These are phyloP conservation scores for Nothura maculosa DNA, from an alignment of 2,797 vertebrate genomes.

Conservation along the genomic window DNA sequence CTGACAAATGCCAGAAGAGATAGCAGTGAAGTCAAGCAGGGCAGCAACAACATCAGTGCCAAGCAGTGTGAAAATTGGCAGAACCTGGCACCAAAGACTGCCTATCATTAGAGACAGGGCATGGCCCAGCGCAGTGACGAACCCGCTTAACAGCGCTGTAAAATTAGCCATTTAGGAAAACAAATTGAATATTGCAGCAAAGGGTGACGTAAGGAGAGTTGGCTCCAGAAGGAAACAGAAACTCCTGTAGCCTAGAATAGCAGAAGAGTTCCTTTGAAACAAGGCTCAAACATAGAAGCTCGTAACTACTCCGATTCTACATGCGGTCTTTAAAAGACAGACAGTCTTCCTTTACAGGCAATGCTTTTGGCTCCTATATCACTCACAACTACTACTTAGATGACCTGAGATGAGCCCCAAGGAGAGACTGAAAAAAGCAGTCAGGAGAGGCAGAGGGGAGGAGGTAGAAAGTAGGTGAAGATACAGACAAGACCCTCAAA, in stretches of 20 bases:
- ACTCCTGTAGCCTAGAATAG: slow-evolving; percentile 76
- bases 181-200: slow-evolving; percentile 80
- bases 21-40: slow-evolving; percentile 70
- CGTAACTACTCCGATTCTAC: slow-evolving; percentile 72
- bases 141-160: slow-evolving; percentile 79
- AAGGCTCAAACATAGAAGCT: slow-evolving; percentile 59
- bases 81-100: slow-evolving; percentile 65
- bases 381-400: not conserved
- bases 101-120: slow-evolving; percentile 72
- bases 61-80: slow-evolving; percentile 64
- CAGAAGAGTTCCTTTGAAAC: slow-evolving; percentile 64
- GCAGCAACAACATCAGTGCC: slow-evolving; percentile 71
- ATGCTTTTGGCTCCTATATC: accelerated
- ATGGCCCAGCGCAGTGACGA: slow-evolving; percentile 77
- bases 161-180: slow-evolving; percentile 84
- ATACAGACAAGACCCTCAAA: not conserved
- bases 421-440: not conserved
- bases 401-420: not conserved
- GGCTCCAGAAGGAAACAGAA: slow-evolving; percentile 74
- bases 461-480: not conserved
- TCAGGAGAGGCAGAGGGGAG: not conserved
- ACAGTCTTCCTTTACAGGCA: not conserved
- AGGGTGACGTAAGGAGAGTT: slow-evolving; percentile 81
- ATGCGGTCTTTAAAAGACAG: slow-evolving; percentile 30
- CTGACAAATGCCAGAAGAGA: slow-evolving; percentile 67